Evolutionary conservation across 2,888 invertebrate genomes (phyloP), one percentile per base, ranked within the genome.

Genomic region (Pristionchus maxplancki): DNA sequence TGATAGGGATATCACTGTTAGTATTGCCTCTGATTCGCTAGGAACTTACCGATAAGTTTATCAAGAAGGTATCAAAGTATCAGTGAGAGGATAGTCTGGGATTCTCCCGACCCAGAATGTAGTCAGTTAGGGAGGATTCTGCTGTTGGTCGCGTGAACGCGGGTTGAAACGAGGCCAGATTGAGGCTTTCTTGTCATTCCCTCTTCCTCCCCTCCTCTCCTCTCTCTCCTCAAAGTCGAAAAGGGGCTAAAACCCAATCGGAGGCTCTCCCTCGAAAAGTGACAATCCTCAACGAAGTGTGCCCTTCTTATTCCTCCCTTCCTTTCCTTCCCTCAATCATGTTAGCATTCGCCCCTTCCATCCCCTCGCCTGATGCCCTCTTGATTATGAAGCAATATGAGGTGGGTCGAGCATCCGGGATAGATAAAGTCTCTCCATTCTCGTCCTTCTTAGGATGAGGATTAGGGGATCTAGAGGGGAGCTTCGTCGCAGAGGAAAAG

Each of bases 161-260:
- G 44, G 13, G 78, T 78, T 78, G 78, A 78, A 78, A n/a, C 78
- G 64, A 58, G 48, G 40, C 64, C 85, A 58, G 85, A 83, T 83
- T 62, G 40, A 53, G 31, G 58, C 83, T 58, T n/a, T 37, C 34
- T 44, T 58, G 20, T 84, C 53, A 58, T 58, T 84, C 58, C 58
- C 53, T 58, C 58, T 40, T 37, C 83, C 83, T 62, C 40, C 34
- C n/a, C 40, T 40, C 87, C 37, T 48, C 20, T 71, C 50, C 87
- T 67, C 50, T 74, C 48, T 20, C n/a, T 8, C 24, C 86, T 64
- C 44, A 17, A 34, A 71, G 71, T 31, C 71, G 31, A 71, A 34
- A 64, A 64, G 64, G 37, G 71, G 71, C 78, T 78, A 78, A 78
- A 78, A 78, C 78, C 78, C 78, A 78, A 78, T 78, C 78, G 37